Conservation (phyloP, 2,797 vertebrate species). For the Phoebastria nigripes region DNA sequence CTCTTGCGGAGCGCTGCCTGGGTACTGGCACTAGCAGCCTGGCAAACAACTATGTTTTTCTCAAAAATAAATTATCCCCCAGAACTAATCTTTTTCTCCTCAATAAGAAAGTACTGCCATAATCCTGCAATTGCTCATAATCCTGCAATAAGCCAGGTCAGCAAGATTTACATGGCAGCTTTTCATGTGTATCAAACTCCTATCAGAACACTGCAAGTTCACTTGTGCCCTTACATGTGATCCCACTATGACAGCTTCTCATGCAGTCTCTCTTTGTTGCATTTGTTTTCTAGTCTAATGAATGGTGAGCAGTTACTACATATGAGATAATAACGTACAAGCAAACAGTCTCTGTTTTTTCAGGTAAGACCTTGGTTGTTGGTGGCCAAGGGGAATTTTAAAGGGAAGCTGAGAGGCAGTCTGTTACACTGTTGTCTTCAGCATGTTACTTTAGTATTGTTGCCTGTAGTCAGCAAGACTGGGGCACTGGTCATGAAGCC, state of each 20-base stretch:
- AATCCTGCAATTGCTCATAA: not conserved
- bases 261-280: not conserved
- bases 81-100: not conserved
- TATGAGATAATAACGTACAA: not conserved
- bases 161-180: not conserved
- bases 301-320: not conserved
- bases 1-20: not conserved
- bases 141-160: not conserved
- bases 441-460: not conserved
- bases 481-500: rapidly evolving
- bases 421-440: not conserved
- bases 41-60: not conserved
- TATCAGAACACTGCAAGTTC: not conserved
- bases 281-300: not conserved
- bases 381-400: not conserved
- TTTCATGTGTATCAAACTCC: not conserved
- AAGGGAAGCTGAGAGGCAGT: not conserved
- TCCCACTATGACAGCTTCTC: not conserved
- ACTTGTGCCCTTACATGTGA: rapidly evolving
- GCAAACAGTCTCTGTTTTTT: not conserved
- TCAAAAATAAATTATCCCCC: not conserved
- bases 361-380: not conserved
- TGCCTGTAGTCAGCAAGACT: not conserved
- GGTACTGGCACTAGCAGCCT: not conserved
- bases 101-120: not conserved